A percentile compares a stretch with the other conserved stretches of the same genome.
These are phyloP conservation scores for Sarcophaga caerulescens DNA, from an alignment of 2,888 invertebrate species.

Conservation along the genomic window DNA sequence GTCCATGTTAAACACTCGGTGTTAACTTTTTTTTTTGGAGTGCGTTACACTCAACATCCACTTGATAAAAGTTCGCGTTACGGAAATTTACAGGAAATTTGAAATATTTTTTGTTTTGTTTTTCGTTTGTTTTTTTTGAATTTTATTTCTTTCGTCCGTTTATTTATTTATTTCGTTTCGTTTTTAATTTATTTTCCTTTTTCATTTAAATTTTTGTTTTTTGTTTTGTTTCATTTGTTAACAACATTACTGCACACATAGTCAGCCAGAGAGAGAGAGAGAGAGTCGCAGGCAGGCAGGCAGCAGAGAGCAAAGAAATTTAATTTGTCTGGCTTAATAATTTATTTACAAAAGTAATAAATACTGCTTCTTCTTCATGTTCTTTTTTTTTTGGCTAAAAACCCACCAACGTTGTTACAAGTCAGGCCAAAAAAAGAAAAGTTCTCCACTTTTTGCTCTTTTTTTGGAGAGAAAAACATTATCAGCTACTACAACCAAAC, in stretches of 20 bases:
- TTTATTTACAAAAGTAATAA: constrained; percentile 67
- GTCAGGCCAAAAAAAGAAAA: too few relatives aligned
- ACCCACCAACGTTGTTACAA: too few relatives aligned
- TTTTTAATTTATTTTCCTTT: constrained; percentile 2
- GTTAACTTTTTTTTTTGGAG: too few relatives aligned
- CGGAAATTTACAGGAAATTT: constrained; percentile 63
- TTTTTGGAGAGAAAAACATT: neutral
- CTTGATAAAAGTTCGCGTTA: constrained; percentile 43
- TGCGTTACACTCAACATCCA: neutral
- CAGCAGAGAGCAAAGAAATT: constrained; percentile 44
- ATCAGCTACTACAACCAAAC: constrained; percentile 15
- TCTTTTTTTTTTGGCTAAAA: too few relatives aligned
- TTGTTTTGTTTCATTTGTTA: constrained; percentile 4
- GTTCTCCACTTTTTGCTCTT: neutral
- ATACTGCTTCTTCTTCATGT: constrained; percentile 1
- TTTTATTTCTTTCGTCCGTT: neutral
- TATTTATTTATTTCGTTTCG: constrained; percentile 15
- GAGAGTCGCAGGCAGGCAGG: neutral
- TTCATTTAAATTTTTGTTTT: neutral
- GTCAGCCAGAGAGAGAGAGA: neutral
- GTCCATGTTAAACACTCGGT: too few relatives aligned
- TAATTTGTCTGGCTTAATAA: constrained; percentile 67
- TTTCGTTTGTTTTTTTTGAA: constrained; percentile 20
- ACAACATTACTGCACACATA: constrained; percentile 3
- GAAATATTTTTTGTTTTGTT: constrained; percentile 50